Conservation (phyloP, 2,888 invertebrate species). For the Holacanthella duospinosa region DNA sequence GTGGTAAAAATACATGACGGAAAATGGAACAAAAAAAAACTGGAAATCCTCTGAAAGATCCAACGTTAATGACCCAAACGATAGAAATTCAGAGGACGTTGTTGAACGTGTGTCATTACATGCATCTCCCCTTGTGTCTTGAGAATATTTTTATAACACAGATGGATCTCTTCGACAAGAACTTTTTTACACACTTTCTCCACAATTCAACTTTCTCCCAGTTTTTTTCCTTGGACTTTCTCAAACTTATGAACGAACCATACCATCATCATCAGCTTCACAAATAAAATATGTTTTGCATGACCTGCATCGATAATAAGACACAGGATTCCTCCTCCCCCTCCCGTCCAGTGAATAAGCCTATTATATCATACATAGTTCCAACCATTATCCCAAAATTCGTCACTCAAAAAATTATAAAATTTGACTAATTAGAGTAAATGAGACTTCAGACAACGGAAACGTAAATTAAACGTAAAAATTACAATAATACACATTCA, state of each 20-base stretch:
- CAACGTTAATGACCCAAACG: conserved; percentile 22
- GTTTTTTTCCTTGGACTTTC: not conserved
- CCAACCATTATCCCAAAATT: no score
- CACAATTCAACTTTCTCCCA: not conserved
- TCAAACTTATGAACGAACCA: not conserved
- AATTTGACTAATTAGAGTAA: no score
- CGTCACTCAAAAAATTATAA: no score
- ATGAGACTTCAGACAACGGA: no score
- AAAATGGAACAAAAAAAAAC: conserved; percentile 11
- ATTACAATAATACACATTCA: no score
- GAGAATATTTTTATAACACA: conserved; percentile 18
- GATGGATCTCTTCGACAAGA: not conserved
- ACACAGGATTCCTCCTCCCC: no score
- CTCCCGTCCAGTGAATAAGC: no score
- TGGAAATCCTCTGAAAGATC: conserved; percentile 18
- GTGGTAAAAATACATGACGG: not conserved
- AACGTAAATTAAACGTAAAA: no score
- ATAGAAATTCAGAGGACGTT: conserved; percentile 25
- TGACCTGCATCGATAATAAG: not conserved
- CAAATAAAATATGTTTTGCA: not conserved
- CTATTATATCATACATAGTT: no score
- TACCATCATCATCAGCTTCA: not conserved
- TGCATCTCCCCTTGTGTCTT: conserved; percentile 17
- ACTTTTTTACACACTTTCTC: not conserved
- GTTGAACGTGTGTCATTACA: conserved; percentile 21